phyloP scores from a whole-genome alignment of 2,113 vertebrate species.

The Pelodiscus sinensis region DNA sequence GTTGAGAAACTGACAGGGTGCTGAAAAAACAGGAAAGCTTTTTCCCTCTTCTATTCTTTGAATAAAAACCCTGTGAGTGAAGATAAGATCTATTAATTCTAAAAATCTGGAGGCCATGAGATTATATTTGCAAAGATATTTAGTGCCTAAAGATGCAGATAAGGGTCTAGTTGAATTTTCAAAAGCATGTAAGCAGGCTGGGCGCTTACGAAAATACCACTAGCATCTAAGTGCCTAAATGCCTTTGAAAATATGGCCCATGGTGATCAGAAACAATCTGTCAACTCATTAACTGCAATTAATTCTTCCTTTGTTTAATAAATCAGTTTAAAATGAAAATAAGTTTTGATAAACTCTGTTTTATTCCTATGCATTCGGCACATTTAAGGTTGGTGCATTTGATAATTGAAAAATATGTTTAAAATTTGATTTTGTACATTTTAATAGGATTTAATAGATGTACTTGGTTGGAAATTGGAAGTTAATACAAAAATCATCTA shows the following conservation, averaged over 20 bases:
- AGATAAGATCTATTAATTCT: neutral
- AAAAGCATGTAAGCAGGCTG: neutral
- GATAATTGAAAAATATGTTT: neutral
- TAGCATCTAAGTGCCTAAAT: neutral
- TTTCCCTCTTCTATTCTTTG: neutral
- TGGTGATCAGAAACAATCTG: neutral
- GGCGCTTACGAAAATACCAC: neutral
- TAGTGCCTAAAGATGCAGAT: neutral
- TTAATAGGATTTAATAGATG: neutral
- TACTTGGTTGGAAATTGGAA: neutral
- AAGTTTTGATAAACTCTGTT: neutral
- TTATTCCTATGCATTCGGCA: neutral
- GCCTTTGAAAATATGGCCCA: neutral
- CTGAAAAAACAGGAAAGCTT: neutral
- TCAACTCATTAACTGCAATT: neutral
- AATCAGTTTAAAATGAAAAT: neutral
- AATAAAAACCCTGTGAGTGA: neutral
- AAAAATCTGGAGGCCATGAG: neutral
- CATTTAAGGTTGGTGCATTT: neutral
- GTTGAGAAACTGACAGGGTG: neutral
- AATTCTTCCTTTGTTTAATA: neutral
- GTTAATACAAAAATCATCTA: neutral
- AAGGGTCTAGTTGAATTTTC: neutral
- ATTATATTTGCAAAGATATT: neutral
- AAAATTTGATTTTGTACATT: neutral